Conservation (phyloP, 2,113 vertebrate genomes). For the Pogona vitticeps region DNA sequence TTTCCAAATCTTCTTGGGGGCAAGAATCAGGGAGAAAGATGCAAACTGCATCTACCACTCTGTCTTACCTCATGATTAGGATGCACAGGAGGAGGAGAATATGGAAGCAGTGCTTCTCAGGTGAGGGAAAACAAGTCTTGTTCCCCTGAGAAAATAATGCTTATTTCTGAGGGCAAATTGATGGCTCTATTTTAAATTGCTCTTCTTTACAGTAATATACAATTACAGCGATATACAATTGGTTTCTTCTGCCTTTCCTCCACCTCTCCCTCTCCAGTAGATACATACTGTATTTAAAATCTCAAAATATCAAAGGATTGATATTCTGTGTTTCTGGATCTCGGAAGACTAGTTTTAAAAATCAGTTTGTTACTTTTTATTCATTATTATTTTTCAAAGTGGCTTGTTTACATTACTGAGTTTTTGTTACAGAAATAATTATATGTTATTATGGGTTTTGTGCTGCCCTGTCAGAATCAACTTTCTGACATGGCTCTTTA, state of each 20-base stretch:
- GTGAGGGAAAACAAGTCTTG: constrained; percentile 46
- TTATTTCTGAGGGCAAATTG: constrained; percentile 38
- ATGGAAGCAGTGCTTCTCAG: constrained; percentile 48
- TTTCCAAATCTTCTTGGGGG: constrained; percentile 67
- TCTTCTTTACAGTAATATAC: constrained; percentile 21
- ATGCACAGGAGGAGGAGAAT: constrained; percentile 45
- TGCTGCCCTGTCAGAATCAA: background rate
- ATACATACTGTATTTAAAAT: constrained; percentile 20
- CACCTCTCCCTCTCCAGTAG: background rate
- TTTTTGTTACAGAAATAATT: no score
- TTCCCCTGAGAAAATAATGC: constrained; percentile 42
- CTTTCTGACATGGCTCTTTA: background rate
- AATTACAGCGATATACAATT: constrained; percentile 30
- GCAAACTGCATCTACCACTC: constrained; percentile 48
- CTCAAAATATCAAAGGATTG: constrained; percentile 22
- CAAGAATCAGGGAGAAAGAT: constrained; percentile 64
- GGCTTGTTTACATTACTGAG: background rate
- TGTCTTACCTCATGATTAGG: constrained; percentile 53
- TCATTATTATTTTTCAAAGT: background rate
- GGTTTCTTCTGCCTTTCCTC: background rate
- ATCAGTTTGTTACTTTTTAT: background rate
- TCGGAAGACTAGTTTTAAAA: background rate
- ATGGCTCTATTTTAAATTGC: constrained; percentile 21
- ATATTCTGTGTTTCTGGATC: background rate
- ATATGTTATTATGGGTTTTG: background rate